Evolutionary conservation across 2,888 invertebrate species (phyloP), one percentile per base, ranked within the genome.

Genomic region (Agrilus mali): DNA sequence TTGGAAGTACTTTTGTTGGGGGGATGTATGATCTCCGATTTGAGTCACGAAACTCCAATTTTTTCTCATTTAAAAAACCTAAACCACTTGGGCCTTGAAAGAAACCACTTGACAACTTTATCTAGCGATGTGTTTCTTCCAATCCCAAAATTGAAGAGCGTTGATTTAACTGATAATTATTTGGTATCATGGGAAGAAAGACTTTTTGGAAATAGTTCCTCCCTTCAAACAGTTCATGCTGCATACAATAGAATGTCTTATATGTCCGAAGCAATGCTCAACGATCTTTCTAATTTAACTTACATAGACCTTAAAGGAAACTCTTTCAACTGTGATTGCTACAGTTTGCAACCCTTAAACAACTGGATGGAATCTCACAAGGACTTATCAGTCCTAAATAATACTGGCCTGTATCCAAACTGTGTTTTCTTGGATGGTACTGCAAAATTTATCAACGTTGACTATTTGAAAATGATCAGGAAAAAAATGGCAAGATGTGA

Each of bases 261-360:
- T 50, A 67, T 77, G 22, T 73, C 72, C 12, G 47, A 67, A 8
- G 68, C 69, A n/a, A 77, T 78, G 77, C 61, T 77, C 40, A 60
- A 70, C 52, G 78, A 78, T 55, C 70, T 77, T 31, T 59, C 60
- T 31, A 69, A 66, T 47, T 56, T 76, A 8, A 51, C 65, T 2
- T 56, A 63, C 37, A 61, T 78, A 17, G 67, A 74, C 46, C 48
- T 77, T 5, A 65, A 66, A 56, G 62, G 69, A 27, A 78, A 78
- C 57, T 66, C 73, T 2, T 73, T 76, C 47, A 63, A 66, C 16
- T 78, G 78, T 51, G 73, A 73, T 47, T 77, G 77, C 47, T 61
- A 54, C 33, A 60, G 66, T 0, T 69, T 72, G 66, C 67, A 67
- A 51, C 59, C 60, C 37, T 65, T 70, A 1, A 68, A 66, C 33